A percentile compares a stretch with the other conserved stretches of the same genome.
Evolutionary conservation across 2,888 invertebrate species (phyloP).

Genomic region (Oconnorella tubifera): DNA sequence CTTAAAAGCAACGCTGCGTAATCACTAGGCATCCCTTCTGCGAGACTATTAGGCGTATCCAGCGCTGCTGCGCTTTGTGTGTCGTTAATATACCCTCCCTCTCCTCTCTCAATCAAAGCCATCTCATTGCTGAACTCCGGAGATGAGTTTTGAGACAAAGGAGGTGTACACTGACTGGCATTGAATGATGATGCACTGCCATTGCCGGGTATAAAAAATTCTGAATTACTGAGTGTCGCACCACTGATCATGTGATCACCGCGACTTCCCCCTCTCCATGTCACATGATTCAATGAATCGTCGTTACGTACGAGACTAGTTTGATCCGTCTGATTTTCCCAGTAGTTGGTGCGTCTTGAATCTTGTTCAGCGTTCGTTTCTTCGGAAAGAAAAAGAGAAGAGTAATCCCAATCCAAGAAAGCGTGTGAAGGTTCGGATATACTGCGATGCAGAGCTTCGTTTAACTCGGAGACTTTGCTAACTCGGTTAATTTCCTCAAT

Average conservation of each 20-base stretch:
- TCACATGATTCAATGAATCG: neutral
- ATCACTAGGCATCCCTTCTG: too few species aligned
- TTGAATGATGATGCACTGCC: neutral
- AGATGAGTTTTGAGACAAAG: slow-evolving; percentile 22
- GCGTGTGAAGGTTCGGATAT: neutral
- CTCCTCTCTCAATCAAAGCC: neutral
- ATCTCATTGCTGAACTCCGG: slow-evolving; percentile 17
- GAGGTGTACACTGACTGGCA: slow-evolving; percentile 12
- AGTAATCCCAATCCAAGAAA: neutral
- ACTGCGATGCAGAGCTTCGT: too few species aligned
- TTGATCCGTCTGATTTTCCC: neutral
- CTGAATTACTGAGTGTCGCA: too few species aligned
- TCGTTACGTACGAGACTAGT: neutral
- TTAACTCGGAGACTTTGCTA: neutral
- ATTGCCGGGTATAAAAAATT: too few species aligned
- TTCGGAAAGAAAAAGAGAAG: too few species aligned
- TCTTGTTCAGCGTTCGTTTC: neutral
- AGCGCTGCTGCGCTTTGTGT: slow-evolving; percentile 8
- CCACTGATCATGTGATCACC: slow-evolving; percentile 28
- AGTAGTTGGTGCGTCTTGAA: neutral
- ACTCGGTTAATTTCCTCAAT: neutral
- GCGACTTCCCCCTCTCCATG: neutral
- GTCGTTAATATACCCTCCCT: too few species aligned
- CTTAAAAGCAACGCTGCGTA: too few species aligned
- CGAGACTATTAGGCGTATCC: slow-evolving; percentile 21